Evolutionary conservation across 2,797 vertebrate species (phyloP), one percentile per base, ranked within the genome.

Genomic region (Bradypus variegatus): DNA sequence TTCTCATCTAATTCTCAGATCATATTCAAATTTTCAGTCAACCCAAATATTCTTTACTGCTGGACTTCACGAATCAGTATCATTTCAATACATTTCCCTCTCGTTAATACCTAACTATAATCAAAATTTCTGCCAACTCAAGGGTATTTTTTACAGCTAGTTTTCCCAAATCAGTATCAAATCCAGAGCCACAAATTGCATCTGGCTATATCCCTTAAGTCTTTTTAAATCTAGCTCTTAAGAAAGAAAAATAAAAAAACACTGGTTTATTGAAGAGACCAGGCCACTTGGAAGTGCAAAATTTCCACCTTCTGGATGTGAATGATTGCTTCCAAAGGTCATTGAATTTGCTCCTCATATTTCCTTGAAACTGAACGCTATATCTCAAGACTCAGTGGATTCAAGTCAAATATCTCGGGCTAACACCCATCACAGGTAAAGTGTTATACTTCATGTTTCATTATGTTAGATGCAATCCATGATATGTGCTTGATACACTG

Each of bases 1-100:
- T 87, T 82, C 50, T 81, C 60, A 75, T 78, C 50, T 92, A 86
- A 93, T 87, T 93, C 58, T 48, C 79, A 89, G 16, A 91, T 82
- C 65, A 33, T 55, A 76, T 79, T 87, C 53, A 72, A 69, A 93
- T 76, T 77, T 85, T 93, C 60, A 72, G 36, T 80, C 48, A 83
- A 72, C 19, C 36, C 80, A 87, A 58, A n/a, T 91, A 86, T 86
- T 78, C 27, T 92, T 90, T 88, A 83, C 12, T 83, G 36, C 15
- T 76, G 53, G 65, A 50, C 77, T 83, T 83, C 50, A 25, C 45
- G 86, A 89, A 78, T 92, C 62, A 86, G 70, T 62, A 78, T 67
- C 60, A 88, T 84, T 90, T 93, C 27, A 31, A 23, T 80, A 88
- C 88, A 45, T 76, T 64, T 86, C 64, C 5, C 27, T 72, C 62